Percentiles rank a stretch among this genome's conserved stretches.
Evolutionary conservation across 2,113 vertebrate species (phyloP).

Genomic region (Mesembrinibis cayennensis): DNA sequence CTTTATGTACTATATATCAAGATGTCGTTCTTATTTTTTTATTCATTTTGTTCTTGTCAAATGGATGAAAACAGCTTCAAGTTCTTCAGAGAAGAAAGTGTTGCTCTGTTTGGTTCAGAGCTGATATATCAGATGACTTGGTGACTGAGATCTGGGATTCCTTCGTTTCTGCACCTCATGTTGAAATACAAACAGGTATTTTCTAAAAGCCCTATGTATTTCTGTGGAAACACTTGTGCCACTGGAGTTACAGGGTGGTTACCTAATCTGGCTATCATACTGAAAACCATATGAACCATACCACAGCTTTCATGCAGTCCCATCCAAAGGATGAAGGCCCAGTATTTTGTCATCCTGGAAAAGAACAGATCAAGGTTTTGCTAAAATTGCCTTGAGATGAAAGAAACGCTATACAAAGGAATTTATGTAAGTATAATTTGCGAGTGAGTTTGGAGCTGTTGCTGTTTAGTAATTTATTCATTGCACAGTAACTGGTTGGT

Average conservation of each 20-base stretch:
- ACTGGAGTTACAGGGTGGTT: not conserved
- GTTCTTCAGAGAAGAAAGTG: not conserved
- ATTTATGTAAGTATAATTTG: not conserved
- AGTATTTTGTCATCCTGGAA: not conserved
- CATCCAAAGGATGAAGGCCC: not conserved
- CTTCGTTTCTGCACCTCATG: not conserved
- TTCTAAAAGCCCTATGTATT: not conserved
- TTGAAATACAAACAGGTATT: not conserved
- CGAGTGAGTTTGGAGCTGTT: not conserved
- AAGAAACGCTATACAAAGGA: not conserved
- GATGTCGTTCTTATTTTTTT: not conserved
- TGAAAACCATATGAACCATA: not conserved
- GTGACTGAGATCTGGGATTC: not conserved
- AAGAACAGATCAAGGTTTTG: not conserved
- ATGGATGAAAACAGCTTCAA: not conserved
- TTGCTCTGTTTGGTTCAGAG: not conserved
- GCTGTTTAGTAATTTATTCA: not conserved
- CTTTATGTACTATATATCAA: not conserved
- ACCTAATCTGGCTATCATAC: not conserved
- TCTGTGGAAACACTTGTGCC: not conserved
- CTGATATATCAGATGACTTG: not conserved
- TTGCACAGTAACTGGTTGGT: not conserved
- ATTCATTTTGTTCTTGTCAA: not conserved
- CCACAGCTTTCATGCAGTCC: not conserved
- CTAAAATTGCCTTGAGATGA: not conserved